Evolutionary conservation across 2,888 invertebrate genomes (phyloP), one percentile per base, ranked within the genome.

Genomic region (Bombylius major): DNA sequence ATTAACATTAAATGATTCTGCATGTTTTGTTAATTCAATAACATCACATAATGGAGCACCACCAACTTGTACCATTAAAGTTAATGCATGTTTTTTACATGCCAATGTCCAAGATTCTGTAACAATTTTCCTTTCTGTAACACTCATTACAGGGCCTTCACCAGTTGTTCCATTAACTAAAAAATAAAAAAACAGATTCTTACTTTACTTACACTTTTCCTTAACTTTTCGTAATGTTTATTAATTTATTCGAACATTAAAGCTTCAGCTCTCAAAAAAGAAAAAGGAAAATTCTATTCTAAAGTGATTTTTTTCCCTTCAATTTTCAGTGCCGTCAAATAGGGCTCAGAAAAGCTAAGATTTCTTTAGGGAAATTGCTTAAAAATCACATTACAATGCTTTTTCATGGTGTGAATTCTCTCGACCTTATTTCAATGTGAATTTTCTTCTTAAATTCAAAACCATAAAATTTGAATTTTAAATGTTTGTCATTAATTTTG

Each of bases 91-190:
- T n/a, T 72, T 70, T 61, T 75, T 76, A 1, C 81, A 82, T 12
- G 74, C 79, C 31, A 70, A 67, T 13, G 78, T 68, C 87, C 87
- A 88, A 45, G 79, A 78, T 66, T 84, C 82, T 0, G 84, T 74
- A 4, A 83, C 69, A 5, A 66, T 62, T 71, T 87, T 87, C 51
- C 90, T 77, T 70, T 91, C 89, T 0, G 69, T 68, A 1, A 84
- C 71, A 47, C 78, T 82, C 69, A 89, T 71, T 1, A 80, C 81
- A 63, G 82, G 79, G 1, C 86, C 87, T 72, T 91, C 90, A 0
- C 89, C 90, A 34, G 82, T 82, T 0, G 89, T 87, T 12, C 90
- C 89, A 70, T 87, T 87, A 7, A 89, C 89, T 89, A 64, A 3
- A 64, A 68, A 23, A 23, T 3, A 23, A 23, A 63, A 59, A 61